Percentiles rank a stretch among this genome's conserved stretches.
These are phyloP conservation scores for Atrichornis clamosus DNA, from an alignment of 2,113 vertebrate species.

Conservation along the genomic window DNA sequence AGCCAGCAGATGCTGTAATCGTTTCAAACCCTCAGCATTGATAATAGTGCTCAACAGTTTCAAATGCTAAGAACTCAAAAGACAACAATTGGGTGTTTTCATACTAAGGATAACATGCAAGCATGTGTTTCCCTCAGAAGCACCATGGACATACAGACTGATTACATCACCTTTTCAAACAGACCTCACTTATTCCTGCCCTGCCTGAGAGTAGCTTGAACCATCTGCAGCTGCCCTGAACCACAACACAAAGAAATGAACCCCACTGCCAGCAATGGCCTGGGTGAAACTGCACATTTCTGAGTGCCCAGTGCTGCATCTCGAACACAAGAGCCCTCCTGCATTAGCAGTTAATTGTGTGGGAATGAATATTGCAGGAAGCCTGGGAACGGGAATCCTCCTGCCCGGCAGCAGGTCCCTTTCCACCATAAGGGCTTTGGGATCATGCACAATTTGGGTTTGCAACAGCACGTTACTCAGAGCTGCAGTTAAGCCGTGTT, in stretches of 20 bases:
- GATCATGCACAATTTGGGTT: background rate
- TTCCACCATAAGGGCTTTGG: background rate
- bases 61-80: background rate
- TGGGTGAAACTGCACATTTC: background rate
- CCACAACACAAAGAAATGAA: background rate
- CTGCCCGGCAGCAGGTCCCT: background rate
- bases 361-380: background rate
- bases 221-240: background rate
- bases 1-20: constrained; percentile 14
- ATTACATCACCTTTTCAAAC: background rate
- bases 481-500: background rate
- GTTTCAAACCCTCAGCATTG: background rate
- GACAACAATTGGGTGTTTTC: background rate
- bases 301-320: background rate
- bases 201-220: background rate
- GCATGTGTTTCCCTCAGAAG: background rate
- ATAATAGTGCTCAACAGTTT: background rate
- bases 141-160: background rate
- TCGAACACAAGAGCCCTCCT: background rate
- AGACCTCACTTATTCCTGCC: background rate
- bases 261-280: background rate
- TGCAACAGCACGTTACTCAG: background rate
- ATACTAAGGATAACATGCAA: background rate
- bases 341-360: background rate
- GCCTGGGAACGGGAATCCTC: background rate